Conservation (phyloP, 2,797 vertebrate genomes). For the Leptoclinus maculatus region DNA sequence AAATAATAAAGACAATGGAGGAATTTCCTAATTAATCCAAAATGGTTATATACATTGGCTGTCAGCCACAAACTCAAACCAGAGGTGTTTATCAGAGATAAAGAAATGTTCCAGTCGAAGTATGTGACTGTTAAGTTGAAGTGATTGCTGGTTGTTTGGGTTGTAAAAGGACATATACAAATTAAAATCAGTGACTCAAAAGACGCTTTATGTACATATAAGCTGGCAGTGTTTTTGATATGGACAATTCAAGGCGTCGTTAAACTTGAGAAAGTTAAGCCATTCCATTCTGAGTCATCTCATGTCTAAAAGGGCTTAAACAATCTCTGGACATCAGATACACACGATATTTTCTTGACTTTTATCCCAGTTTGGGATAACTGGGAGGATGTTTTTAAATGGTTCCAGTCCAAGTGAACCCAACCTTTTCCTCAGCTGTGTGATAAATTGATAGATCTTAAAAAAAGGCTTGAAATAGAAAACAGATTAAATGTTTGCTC, state of each 20-base stretch:
- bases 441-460: not conserved
- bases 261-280: not conserved
- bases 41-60: conserved; percentile 45
- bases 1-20: conserved; percentile 69
- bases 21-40: conserved; percentile 54
- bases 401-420: not conserved
- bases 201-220: not conserved
- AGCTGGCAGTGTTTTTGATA: not conserved
- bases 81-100: conserved; percentile 19
- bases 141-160: not conserved
- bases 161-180: not conserved
- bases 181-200: not conserved
- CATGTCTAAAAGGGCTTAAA: not conserved
- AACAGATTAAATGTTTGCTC: conserved; percentile 7
- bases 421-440: conserved; percentile 43
- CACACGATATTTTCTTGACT: conserved; percentile 1
- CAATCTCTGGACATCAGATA: conserved; percentile 5
- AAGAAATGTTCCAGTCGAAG: not conserved
- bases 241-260: not conserved
- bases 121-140: not conserved
- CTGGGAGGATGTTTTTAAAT: conserved; percentile 4
- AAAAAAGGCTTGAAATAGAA: not conserved
- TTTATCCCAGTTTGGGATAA: not conserved
- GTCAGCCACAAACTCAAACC: conserved; percentile 31
- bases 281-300: not conserved